These are phyloP conservation scores for Vidua macroura DNA, from an alignment of 2,113 vertebrate genomes.

Conservation along the genomic window DNA sequence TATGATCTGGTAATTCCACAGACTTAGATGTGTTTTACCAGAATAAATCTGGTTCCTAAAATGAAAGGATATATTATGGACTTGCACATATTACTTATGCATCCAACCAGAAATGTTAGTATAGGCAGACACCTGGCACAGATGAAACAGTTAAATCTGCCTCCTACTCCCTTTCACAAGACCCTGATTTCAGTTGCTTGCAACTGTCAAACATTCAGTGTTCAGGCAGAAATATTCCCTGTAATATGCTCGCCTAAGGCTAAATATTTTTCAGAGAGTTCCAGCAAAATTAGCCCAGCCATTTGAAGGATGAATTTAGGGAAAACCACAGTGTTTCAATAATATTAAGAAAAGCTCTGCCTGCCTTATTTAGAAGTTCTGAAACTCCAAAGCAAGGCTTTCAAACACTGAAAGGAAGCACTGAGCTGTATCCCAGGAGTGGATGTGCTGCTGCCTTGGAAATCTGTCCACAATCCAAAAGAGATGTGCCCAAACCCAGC, in stretches of 20 bases:
- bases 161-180: background rate
- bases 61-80: background rate
- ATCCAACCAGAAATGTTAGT: background rate
- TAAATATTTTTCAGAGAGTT: background rate
- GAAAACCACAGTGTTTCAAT: background rate
- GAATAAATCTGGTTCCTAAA: background rate
- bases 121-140: background rate
- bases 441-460: background rate
- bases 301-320: background rate
- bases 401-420: background rate
- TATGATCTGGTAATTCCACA: conserved; percentile 1
- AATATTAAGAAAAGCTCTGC: background rate
- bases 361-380: background rate
- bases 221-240: background rate
- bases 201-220: background rate
- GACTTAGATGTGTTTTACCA: conserved; percentile 8
- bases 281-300: background rate
- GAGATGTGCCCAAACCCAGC: background rate
- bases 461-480: background rate
- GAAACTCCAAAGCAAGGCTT: background rate
- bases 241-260: background rate
- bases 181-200: background rate
- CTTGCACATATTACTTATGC: background rate
- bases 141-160: background rate
- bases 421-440: background rate